Evolutionary conservation across 37 sponge, comb jelly and placozoan species (phyloP), one percentile per base, ranked within the genome.

Genomic region (Haliclona indistincta): DNA sequence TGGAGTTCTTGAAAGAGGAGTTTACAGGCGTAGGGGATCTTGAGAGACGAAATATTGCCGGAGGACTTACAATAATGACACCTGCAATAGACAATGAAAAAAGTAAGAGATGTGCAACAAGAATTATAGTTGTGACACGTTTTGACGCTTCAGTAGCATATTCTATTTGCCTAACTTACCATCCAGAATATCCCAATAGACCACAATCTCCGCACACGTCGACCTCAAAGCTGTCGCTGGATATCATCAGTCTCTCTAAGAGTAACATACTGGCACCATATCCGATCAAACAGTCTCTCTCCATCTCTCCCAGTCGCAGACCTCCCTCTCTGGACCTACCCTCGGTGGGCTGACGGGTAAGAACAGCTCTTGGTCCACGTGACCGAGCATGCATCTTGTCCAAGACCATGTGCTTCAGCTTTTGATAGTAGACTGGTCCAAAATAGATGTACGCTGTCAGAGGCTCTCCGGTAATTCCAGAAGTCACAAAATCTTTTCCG

Each of bases 341-440:
- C 68, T 98, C 99, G 4, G 99, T 98, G 2, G 99, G 99, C 71
- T 98, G 99, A 28, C 97, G 71, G 38, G 99, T 98, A 43, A 98
- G 81, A 23, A 93, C 91, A 0, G 96, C 94, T 65, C 97, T 71
- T 32, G 99, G 99, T 0, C 99, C 99, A 36, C 81, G 87, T 35
- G 99, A 93, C 13, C 99, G 71, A 0, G 99, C 99, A 66, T 98
- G 99, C 92, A 98, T 98, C 80, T 98, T 98, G 72, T 98, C 99
- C 56, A 93, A 37, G 43, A 98, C 99, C 99, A 98, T 98, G 76
- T 98, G 99, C 81, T 98, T 98, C 71, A 98, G 82, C 67, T 93
- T 98, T 85, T 98, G 99, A 75, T 98, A 98, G 87, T 95, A 98
- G n/a, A 95, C 94, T 1, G 96, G 96, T 0, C 99, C 99, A 82